Percentiles rank a stretch among this genome's conserved stretches.
Evolutionary conservation across 2,888 invertebrate genomes (phyloP).

Genomic region (Machimus rusticus): DNA sequence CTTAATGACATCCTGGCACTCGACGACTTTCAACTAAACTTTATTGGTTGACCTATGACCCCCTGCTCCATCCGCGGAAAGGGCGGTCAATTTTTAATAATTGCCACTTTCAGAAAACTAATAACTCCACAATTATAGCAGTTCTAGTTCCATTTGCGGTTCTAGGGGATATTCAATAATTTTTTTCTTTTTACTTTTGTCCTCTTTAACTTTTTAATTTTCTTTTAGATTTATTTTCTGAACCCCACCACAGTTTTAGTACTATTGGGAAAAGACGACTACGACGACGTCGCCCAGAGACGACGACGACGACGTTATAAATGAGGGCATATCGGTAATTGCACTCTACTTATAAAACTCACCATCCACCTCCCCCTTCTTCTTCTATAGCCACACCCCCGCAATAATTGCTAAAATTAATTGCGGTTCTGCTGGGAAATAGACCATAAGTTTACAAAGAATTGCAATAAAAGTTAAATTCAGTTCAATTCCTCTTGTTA

Average conservation of each 20-base stretch:
- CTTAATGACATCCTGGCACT: not conserved
- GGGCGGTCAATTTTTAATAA: conserved; percentile 15
- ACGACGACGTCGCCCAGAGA: not conserved
- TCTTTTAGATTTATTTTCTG: conserved; percentile 18
- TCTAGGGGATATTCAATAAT: not conserved
- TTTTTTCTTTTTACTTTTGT: not conserved
- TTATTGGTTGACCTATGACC: not conserved
- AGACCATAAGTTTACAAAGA: conserved; percentile 37
- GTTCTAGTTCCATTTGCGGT: not conserved
- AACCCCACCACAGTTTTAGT: not conserved
- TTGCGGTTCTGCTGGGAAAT: conserved; percentile 33
- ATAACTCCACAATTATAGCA: conserved; percentile 30
- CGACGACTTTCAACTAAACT: not conserved
- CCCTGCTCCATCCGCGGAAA: not conserved
- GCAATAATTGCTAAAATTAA: conserved; percentile 36
- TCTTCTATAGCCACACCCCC: not conserved
- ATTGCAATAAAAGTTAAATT: conserved; percentile 38
- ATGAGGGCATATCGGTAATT: conserved; percentile 38
- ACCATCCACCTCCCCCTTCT: not conserved
- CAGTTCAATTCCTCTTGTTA: conserved; percentile 27
- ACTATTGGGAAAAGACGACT: not conserved
- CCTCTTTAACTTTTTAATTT: conserved; percentile 14
- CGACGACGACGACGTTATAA: conserved; percentile 27
- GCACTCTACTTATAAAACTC: conserved; percentile 32
- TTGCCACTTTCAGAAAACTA: conserved; percentile 19